phyloP scores from a whole-genome alignment of 2,888 invertebrate species.

The Lacanobia oleracea region DNA sequence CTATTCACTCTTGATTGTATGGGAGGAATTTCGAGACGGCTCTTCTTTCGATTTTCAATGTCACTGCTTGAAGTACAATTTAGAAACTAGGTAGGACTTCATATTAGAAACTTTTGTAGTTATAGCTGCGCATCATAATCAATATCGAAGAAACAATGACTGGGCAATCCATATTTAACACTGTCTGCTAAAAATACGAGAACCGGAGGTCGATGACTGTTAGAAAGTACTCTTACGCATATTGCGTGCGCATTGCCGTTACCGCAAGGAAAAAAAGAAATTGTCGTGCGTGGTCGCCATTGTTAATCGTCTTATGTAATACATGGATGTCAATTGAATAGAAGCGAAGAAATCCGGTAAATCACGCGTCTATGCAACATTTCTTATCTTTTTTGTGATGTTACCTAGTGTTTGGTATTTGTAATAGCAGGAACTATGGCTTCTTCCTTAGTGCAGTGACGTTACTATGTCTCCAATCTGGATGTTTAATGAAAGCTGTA shows the following conservation, averaged over 20 bases:
- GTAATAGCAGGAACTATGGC: neutral
- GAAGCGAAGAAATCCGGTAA: slow-evolving; percentile 26
- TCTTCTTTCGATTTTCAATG: neutral
- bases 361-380: slow-evolving; percentile 5
- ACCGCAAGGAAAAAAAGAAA: slow-evolving; percentile 50
- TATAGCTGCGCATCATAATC: neutral
- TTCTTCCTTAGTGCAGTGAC: neutral
- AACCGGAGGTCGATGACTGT: slow-evolving; percentile 41
- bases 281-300: slow-evolving; percentile 46
- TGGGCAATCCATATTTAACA: slow-evolving; percentile 25
- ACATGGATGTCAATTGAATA: slow-evolving; percentile 52
- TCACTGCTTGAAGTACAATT: neutral
- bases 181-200: slow-evolving; percentile 26
- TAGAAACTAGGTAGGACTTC: neutral
- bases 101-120: neutral
- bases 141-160: slow-evolving; percentile 14
- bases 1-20: no score
- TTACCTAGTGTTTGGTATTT: neutral
- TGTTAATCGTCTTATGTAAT: slow-evolving; percentile 50
- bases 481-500: neutral
- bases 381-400: neutral
- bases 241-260: slow-evolving; percentile 43
- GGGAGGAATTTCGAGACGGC: no score
- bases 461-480: neutral
- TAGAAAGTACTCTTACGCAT: slow-evolving; percentile 59